These are phyloP conservation scores for Schizaphis graminum DNA, from an alignment of 2,888 invertebrate genomes.

Conservation along the genomic window DNA sequence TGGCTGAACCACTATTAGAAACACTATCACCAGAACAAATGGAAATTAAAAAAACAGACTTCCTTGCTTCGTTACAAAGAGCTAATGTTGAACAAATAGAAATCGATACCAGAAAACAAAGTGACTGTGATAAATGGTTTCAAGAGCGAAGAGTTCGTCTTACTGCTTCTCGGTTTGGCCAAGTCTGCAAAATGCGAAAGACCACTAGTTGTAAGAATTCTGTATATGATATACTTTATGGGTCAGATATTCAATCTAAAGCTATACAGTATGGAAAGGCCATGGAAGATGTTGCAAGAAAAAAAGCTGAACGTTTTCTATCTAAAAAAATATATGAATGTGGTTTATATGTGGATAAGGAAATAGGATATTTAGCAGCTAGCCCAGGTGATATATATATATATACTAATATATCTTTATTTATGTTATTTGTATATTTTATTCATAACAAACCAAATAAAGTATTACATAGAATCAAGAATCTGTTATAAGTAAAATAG, in stretches of 20 bases:
- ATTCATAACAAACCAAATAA: no score
- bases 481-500: no score
- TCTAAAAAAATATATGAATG: no score
- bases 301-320: no score
- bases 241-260: conserved; percentile 9
- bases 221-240: conserved; percentile 24
- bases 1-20: conserved; percentile 22
- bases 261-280: neutral
- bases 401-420: no score
- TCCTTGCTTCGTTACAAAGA: neutral
- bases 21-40: neutral
- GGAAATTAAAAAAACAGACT: neutral
- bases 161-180: conserved; percentile 4
- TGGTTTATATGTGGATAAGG: no score
- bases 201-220: neutral
- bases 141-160: neutral
- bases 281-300: conserved; percentile 16
- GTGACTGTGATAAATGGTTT: conserved; percentile 9
- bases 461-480: no score
- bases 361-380: no score
- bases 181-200: conserved; percentile 1
- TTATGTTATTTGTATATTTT: no score
- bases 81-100: conserved; percentile 22
- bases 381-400: no score
- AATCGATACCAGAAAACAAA: conserved; percentile 15